Evolutionary conservation across 2,113 vertebrate species (phyloP), one percentile per base, ranked within the genome.

Genomic region (Melozone crissalis): DNA sequence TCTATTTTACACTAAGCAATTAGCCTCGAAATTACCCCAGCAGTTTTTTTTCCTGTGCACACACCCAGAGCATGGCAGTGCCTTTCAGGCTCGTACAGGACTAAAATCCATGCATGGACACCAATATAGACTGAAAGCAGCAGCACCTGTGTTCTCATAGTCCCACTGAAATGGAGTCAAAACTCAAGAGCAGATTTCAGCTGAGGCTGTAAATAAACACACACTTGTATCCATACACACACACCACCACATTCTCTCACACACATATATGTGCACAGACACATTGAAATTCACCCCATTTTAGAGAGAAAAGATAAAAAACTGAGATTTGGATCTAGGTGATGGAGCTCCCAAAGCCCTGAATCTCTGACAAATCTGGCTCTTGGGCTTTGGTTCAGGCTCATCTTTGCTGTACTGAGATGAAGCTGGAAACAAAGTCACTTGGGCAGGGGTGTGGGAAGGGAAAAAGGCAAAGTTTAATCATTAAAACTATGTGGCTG

Each of bases 391-490:
- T 46, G 63, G 20, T 69, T 93, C 18, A 16, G 73, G 68, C 30
- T 39, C 22, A 2, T 58, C 35, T 47, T 66, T 46, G 37, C 54
- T 89, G 30, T 6, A 37, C 41, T 30, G 28, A 94, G 73, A 85
- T 31, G 87, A 95, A 94, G 44, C 89, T 30, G n/a, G 74, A 94
- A 68, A 39, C 47, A 69, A 87, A 85, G 33, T 63, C 79, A 87
- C 73, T 97, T 83, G 88, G 84, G 80, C 91, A 95, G 94, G 90
- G 96, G 95, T 95, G 92, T 87, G 97, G 87, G 95, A 97, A 94
- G 66, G 89, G 88, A 84, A 96, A 91, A 96, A 97, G 89, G 62
- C 86, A 75, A 93, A 94, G 84, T 91, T 91, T 95, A 97, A 98
- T 95, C 96, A 97, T 46, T 81, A 95, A 97, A 97, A 96, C 93